Evolutionary conservation across 2,113 vertebrate genomes (phyloP).

Genomic region (Numenius arquata): DNA sequence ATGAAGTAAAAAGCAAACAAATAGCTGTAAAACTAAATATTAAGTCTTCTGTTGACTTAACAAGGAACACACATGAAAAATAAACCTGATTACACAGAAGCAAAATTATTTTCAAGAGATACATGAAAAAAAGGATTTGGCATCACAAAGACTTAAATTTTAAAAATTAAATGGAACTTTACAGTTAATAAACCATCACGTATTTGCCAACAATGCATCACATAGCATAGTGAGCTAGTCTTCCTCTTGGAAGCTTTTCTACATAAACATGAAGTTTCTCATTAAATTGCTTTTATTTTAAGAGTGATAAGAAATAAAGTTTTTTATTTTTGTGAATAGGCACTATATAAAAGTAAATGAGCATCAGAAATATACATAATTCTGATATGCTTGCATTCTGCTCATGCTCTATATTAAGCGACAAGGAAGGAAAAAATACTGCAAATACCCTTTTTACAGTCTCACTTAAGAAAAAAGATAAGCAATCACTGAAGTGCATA

Average conservation of each 20-base stretch:
- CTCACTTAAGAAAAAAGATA: slow-evolving; percentile 36
- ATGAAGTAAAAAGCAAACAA: neutral
- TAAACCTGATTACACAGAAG: neutral
- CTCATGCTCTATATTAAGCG: neutral
- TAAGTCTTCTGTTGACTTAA: neutral
- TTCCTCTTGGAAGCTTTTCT: neutral
- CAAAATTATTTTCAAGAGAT: neutral
- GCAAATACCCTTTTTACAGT: slow-evolving; percentile 41
- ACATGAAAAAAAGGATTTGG: neutral
- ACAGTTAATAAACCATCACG: neutral
- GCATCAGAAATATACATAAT: neutral
- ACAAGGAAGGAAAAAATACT: neutral
- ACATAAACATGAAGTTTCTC: slow-evolving; percentile 9
- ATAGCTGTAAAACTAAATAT: neutral
- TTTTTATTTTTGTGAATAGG: slow-evolving; percentile 29
- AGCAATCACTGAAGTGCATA: slow-evolving; percentile 50
- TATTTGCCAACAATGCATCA: neutral
- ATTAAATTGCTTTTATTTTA: slow-evolving; percentile 3
- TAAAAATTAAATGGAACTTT: neutral
- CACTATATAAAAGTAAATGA: slow-evolving; percentile 45
- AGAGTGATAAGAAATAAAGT: neutral
- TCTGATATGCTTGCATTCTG: slow-evolving; percentile 32
- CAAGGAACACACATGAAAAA: neutral
- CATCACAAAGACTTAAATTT: neutral
- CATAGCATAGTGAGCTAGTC: neutral